Evolutionary conservation across 2,797 vertebrate species (phyloP).

Genomic region (Neosilurus hyrtlii): DNA sequence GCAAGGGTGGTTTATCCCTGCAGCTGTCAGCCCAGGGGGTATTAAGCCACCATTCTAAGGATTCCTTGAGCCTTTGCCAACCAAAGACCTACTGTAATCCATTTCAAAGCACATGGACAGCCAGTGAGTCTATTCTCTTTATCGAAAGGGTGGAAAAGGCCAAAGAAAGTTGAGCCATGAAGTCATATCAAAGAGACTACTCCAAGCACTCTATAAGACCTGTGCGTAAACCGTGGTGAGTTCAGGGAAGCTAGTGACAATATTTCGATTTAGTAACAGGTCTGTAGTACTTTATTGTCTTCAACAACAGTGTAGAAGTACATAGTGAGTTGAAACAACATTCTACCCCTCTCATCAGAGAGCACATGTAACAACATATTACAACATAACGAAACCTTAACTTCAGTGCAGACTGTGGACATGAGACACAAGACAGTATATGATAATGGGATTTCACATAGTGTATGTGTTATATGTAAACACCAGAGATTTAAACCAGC

Average conservation of each 20-base stretch:
- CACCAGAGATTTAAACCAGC: too few species aligned
- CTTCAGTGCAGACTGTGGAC: too few species aligned
- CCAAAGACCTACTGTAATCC: slow-evolving; percentile 52
- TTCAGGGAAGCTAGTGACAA: slow-evolving; percentile 19
- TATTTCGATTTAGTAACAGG: background rate
- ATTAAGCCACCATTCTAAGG: slow-evolving; percentile 65
- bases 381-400: too few species aligned
- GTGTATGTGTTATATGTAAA: too few species aligned
- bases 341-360: too few species aligned
- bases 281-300: too few species aligned
- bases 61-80: slow-evolving; percentile 62
- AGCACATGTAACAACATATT: too few species aligned
- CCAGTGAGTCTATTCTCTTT: slow-evolving; percentile 46
- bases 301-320: too few species aligned
- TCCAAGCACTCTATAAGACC: background rate
- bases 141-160: slow-evolving; percentile 26
- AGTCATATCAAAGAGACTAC: slow-evolving; percentile 27
- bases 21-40: slow-evolving; percentile 63
- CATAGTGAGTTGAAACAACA: too few species aligned
- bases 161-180: slow-evolving; percentile 44
- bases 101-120: slow-evolving; percentile 42
- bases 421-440: too few species aligned
- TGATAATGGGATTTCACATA: too few species aligned
- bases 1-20: slow-evolving; percentile 65
- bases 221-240: background rate